These are phyloP conservation scores for Cyphomyrus discorhynchus DNA, from an alignment of 2,113 vertebrate species.

Conservation along the genomic window DNA sequence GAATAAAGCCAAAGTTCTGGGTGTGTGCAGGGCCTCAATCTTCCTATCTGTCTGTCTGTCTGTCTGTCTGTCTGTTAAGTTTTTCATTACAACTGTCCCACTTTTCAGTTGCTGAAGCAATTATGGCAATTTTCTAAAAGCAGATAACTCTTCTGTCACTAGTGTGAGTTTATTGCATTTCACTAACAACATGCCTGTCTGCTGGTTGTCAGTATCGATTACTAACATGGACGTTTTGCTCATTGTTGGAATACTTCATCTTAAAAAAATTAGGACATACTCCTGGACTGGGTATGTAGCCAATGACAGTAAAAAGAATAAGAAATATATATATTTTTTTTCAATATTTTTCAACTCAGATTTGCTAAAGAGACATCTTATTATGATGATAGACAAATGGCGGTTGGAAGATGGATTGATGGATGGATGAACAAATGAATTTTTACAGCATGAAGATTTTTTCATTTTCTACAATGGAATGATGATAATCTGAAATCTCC, in stretches of 20 bases:
- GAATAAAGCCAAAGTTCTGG: too few relatives aligned
- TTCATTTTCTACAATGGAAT: slow-evolving; percentile 1
- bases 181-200: neutral
- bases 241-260: neutral
- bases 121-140: neutral
- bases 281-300: neutral
- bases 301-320: neutral
- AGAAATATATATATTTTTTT: neutral
- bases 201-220: neutral
- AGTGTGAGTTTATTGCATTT: neutral
- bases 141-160: neutral
- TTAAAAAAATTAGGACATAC: neutral
- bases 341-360: neutral
- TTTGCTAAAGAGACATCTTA: neutral
- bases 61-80: neutral
- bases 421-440: neutral
- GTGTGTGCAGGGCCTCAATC: too few relatives aligned
- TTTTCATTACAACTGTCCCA: neutral
- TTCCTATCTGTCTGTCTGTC: neutral
- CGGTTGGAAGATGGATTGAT: neutral
- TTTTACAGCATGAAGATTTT: neutral
- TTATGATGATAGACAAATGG: neutral
- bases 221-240: neutral
- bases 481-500: neutral
- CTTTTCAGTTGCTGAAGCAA: neutral